Percentiles rank a stretch among this genome's conserved stretches.
These are phyloP conservation scores for Melipona quadrifasciata DNA, from an alignment of 1,140 invertebrate genomes.

Conservation along the genomic window DNA sequence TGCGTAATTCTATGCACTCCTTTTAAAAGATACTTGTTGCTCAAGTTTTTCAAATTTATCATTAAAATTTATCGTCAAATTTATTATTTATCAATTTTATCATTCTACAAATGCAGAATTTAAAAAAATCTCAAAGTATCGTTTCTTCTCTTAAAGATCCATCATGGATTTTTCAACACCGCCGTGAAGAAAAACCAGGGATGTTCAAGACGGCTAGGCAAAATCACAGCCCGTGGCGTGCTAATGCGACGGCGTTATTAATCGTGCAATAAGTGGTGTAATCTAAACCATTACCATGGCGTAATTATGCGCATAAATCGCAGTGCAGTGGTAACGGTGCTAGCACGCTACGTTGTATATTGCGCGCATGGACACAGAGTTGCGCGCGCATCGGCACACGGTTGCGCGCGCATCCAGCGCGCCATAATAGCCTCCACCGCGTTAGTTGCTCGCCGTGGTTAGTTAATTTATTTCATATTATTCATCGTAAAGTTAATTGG, in stretches of 20 bases:
- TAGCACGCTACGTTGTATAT: not conserved
- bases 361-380: not conserved
- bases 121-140: not conserved
- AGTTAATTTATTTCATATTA: slow-evolving; percentile 40
- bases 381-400: not conserved
- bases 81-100: no score
- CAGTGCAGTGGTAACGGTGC: slow-evolving; percentile 10
- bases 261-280: slow-evolving; percentile 47
- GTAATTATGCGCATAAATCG: slow-evolving; percentile 49
- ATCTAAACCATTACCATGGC: slow-evolving; percentile 34
- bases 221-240: slow-evolving; percentile 8
- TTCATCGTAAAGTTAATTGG: slow-evolving; percentile 38
- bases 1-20: not conserved
- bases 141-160: not conserved
- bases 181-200: not conserved
- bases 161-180: not conserved
- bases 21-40: not conserved
- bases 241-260: slow-evolving; percentile 36
- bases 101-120: not conserved
- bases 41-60: no score
- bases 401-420: not conserved
- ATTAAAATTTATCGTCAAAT: no score
- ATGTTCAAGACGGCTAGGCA: not conserved
- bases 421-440: slow-evolving; percentile 28
- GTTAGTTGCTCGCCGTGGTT: not conserved